phyloP scores from a whole-genome alignment of 2,888 invertebrate genomes.

The Chrysina gloriosa region DNA sequence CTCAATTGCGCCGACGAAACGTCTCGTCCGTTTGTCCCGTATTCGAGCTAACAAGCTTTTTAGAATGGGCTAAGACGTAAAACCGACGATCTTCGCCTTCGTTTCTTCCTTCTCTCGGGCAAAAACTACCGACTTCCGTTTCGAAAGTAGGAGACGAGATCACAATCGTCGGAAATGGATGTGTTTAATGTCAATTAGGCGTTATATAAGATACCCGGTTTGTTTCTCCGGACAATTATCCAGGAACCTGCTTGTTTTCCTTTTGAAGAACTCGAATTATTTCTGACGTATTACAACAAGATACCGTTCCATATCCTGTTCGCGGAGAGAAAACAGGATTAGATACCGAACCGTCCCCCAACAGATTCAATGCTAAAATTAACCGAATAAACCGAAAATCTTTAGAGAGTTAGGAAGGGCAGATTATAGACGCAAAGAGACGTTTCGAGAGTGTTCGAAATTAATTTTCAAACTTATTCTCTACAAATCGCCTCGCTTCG shows the following conservation, averaged over 20 bases:
- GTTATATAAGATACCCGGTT: no score
- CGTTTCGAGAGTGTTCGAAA: conserved; percentile 8
- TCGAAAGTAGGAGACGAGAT: no score
- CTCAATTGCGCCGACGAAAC: not conserved
- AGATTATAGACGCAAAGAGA: conserved; percentile 9
- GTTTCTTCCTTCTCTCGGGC: not conserved
- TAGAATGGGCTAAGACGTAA: not conserved
- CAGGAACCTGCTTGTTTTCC: no score
- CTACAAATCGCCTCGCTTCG: conserved; percentile 3
- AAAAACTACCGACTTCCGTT: not conserved
- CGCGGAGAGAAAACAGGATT: no score
- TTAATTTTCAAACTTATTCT: conserved; percentile 20
- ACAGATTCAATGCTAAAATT: no score
- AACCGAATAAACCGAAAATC: no score
- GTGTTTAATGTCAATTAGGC: not conserved
- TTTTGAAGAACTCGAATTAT: no score
- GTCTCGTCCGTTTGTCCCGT: not conserved
- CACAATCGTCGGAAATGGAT: not conserved
- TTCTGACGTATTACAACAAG: no score
- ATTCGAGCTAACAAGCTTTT: not conserved
- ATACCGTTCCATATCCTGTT: no score
- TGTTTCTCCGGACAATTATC: no score
- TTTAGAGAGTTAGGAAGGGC: no score
- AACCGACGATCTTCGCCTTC: not conserved
- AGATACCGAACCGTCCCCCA: no score